Evolutionary conservation across 2,113 vertebrate species (phyloP).

Genomic region (Protobothrops mucrosquamatus): DNA sequence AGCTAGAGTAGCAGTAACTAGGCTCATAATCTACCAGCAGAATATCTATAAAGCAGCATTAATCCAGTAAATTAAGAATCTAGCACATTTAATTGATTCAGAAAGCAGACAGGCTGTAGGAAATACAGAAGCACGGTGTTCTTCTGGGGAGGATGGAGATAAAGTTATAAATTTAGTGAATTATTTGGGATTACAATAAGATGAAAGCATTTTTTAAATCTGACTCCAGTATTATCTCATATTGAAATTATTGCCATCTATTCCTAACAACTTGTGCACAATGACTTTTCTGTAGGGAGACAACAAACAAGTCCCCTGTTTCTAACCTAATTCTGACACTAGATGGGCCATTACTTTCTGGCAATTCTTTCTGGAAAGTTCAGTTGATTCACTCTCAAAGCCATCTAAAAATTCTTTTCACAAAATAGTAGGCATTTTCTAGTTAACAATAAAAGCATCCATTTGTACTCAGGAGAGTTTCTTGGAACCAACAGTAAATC

Average conservation of each 20-base stretch:
- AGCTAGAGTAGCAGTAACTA: neutral
- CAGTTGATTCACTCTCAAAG: neutral
- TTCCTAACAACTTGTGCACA: neutral
- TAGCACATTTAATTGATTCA: neutral
- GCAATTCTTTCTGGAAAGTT: neutral
- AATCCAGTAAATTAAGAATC: no score
- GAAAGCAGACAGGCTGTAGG: neutral
- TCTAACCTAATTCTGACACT: neutral
- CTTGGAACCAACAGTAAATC: slow-evolving; percentile 4
- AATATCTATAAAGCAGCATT: no score
- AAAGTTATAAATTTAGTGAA: neutral
- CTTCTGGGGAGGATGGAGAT: neutral
- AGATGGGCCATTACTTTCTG: neutral
- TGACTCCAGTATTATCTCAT: neutral
- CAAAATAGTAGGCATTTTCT: neutral
- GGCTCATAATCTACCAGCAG: no score
- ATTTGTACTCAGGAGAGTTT: neutral
- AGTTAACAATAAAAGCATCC: slow-evolving; percentile 13
- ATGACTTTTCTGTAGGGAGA: neutral
- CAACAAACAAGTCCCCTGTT: neutral
- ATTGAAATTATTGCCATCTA: neutral
- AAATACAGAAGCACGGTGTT: neutral
- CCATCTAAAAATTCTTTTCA: neutral
- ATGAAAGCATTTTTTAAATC: neutral
- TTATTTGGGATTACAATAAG: neutral